Evolutionary conservation across 2,113 vertebrate genomes (phyloP).

Genomic region (Myotis yumanensis): DNA sequence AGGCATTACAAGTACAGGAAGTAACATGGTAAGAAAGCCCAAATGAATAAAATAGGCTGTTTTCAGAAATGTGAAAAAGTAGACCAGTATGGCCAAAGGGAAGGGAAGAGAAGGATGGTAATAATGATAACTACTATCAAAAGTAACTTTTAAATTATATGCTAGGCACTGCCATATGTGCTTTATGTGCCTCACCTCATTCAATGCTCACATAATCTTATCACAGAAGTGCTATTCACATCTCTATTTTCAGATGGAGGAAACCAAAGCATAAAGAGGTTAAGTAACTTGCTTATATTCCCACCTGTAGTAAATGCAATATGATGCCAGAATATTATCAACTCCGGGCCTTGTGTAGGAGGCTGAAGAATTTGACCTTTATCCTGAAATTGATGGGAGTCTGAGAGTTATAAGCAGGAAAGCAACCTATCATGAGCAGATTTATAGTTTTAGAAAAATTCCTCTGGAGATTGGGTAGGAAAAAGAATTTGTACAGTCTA

Average conservation of each 20-base stretch:
- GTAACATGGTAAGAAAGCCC: neutral
- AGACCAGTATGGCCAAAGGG: neutral
- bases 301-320: neutral
- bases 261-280: neutral
- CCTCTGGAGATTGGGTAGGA: neutral
- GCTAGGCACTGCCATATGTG: neutral
- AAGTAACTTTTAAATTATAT: neutral
- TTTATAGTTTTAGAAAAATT: neutral
- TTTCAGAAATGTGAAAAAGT: slow-evolving; percentile 14
- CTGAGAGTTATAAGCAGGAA: neutral
- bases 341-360: neutral
- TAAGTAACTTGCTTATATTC: neutral
- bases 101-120: neutral
- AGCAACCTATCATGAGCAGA: neutral
- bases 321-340: neutral
- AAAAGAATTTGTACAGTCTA: neutral
- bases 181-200: neutral
- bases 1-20: neutral
- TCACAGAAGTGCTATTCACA: neutral
- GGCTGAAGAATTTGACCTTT: neutral
- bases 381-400: neutral
- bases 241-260: neutral
- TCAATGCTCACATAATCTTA: neutral
- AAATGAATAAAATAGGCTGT: neutral
- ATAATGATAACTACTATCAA: neutral